Evolutionary conservation across 2,888 invertebrate genomes (phyloP), one percentile per base, ranked within the genome.

Genomic region (Microctonus brassicae): DNA sequence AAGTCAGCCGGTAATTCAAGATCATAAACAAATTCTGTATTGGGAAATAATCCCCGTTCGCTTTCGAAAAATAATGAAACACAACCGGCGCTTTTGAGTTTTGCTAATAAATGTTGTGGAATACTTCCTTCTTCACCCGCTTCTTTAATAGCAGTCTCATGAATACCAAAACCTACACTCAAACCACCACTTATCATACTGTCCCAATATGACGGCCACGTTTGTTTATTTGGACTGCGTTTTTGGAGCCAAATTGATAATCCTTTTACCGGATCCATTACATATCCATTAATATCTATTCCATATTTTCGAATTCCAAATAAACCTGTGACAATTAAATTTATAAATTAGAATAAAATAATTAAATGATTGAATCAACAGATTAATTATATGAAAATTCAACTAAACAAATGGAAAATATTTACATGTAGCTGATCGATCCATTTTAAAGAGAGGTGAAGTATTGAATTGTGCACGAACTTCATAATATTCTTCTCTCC

Each of bases 201-300:
- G 87, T 98, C 98, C 94, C 96, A 95, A 88, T 95, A 96, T 89
- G 95, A 95, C 73, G 98, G 97, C 95, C 97, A 98, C 52, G 97
- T 97, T 88, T 95, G 95, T 89, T 98, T 98, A 65, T 94, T 96
- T 75, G 93, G 91, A 77, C 97, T 95, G 81, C 98, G 91, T 84
- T 95, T 94, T 87, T 97, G 97, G 81, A 98, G 90, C 98, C 98
- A 98, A 84, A 97, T 92, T 88, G 95, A 96, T 57, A 97, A 89
- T 5, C 97, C 95, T 87, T 93, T 93, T 64, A 92, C 92, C 39
- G 95, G 95, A 88, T 96, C 94, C 84, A 91, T 92, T 65, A 96
- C 94, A 88, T 95, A 98, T 13, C 97, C 98, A 87, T 96, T 97
- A 72, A 98, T 95, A 86, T 97, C 97, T 67, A 97, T 95, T 24